Percentiles rank a stretch among this genome's conserved stretches.
These are phyloP conservation scores for Trissolcus japonicus DNA, from an alignment of 2,888 invertebrate species.

Conservation along the genomic window DNA sequence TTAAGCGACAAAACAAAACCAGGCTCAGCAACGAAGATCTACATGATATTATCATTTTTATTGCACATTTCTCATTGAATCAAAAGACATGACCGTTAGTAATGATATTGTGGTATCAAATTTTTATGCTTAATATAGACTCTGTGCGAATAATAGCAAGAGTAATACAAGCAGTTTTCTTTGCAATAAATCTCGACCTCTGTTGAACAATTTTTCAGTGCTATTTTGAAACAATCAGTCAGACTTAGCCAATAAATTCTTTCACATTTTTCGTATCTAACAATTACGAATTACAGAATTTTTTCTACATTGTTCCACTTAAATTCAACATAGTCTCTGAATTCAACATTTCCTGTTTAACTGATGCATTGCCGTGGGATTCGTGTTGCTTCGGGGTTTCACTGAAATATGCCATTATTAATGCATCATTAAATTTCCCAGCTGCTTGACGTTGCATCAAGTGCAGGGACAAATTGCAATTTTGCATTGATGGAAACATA, in stretches of 20 bases:
- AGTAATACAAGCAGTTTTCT: not conserved
- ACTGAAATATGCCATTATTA: slow-evolving; percentile 6
- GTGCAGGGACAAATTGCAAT: slow-evolving; percentile 12
- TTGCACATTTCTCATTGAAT: slow-evolving; percentile 11
- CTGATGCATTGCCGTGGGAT: slow-evolving; percentile 15
- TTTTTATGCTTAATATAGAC: no score
- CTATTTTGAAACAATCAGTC: not conserved
- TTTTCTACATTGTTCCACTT: slow-evolving; percentile 16
- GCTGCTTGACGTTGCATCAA: slow-evolving; percentile 25
- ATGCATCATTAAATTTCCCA: slow-evolving; percentile 16
- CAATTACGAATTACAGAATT: slow-evolving; percentile 11
- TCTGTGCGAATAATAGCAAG: no score
- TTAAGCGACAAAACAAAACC: slow-evolving; percentile 6
- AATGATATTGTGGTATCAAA: not conserved
- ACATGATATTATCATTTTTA: slow-evolving; percentile 28
- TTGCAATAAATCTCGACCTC: not conserved
- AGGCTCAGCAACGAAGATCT: slow-evolving; percentile 7
- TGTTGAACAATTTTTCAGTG: not conserved
- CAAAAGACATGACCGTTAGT: not conserved
- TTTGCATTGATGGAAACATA: not conserved
- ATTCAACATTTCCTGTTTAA: slow-evolving; percentile 12
- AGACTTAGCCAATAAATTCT: not conserved
- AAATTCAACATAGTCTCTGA: slow-evolving; percentile 1
- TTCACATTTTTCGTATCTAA: not conserved
- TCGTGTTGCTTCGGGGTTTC: not conserved